Evolutionary conservation across 2,888 invertebrate genomes (phyloP).

Genomic region (Himalopsyche kuldschensis): DNA sequence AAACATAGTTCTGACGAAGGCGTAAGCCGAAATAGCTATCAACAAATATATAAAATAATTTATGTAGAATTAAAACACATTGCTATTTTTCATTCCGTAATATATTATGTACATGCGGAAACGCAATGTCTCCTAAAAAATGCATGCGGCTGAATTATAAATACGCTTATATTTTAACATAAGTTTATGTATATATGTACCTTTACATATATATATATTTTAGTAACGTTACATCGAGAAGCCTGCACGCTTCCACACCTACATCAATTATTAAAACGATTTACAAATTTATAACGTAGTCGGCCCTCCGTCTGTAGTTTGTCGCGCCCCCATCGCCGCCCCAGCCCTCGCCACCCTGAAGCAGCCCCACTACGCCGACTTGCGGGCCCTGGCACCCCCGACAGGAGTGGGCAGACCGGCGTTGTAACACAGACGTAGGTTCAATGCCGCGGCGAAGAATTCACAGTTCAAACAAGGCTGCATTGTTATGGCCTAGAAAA

Average conservation of each 20-base stretch:
- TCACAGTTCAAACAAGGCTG: neutral
- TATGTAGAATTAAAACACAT: too few species aligned
- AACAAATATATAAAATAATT: too few species aligned
- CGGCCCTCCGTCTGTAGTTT: constrained; percentile 23
- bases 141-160: constrained; percentile 28
- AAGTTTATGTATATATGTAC: constrained; percentile 22
- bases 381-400: neutral
- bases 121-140: constrained; percentile 14
- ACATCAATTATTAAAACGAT: constrained; percentile 32
- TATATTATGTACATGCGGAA: neutral
- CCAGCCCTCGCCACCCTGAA: neutral
- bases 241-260: constrained; percentile 18
- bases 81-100: too few species aligned
- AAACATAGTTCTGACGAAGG: too few species aligned
- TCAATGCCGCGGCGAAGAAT: neutral
- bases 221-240: constrained; percentile 20
- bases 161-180: constrained; percentile 29
- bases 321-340: neutral
- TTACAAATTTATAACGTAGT: constrained; percentile 31
- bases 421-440: neutral
- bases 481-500: too few species aligned
- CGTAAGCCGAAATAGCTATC: too few species aligned
- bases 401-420: neutral
- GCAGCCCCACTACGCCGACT: neutral
- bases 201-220: constrained; percentile 11